These are phyloP conservation scores for Psephotus haematonotus DNA, from an alignment of 2,113 vertebrate genomes.

Conservation along the genomic window DNA sequence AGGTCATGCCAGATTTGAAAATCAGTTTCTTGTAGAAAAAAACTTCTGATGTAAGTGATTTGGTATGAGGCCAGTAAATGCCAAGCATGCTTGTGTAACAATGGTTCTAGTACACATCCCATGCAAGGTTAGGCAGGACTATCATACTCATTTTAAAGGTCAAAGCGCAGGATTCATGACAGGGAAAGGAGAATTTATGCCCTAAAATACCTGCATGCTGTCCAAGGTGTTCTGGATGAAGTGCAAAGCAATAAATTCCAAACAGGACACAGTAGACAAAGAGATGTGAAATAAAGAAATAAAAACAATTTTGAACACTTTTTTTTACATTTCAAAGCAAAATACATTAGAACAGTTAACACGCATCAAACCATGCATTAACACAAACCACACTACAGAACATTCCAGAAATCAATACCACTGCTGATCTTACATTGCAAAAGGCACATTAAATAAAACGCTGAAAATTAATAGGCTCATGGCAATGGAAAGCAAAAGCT, in stretches of 20 bases:
- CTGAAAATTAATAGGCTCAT: background rate
- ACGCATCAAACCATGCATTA: conserved; percentile 5
- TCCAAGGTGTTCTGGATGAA: conserved; percentile 94
- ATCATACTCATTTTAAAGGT: background rate
- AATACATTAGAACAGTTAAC: background rate
- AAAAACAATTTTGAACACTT: conserved; percentile 66
- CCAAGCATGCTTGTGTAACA: conserved; percentile 53
- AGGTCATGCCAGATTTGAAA: background rate
- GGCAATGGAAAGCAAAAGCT: background rate
- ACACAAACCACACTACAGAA: background rate
- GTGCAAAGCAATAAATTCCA: conserved; percentile 82
- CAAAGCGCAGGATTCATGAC: background rate
- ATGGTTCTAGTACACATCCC: background rate
- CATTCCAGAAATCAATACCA: background rate
- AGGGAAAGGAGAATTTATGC: conserved; percentile 54
- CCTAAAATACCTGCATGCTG: conserved; percentile 98
- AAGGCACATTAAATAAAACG: background rate
- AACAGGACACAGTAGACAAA: conserved; percentile 79
- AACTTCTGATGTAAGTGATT: fast-evolving
- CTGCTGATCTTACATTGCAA: background rate
- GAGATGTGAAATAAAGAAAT: conserved; percentile 75
- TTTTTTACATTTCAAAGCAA: conserved; percentile 36
- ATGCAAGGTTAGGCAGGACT: background rate
- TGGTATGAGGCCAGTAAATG: background rate
- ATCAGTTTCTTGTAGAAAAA: too few species aligned